Base-by-base conservation (phyloP, 2,113 vertebrate genomes). In the Cygnus atratus region DNA sequence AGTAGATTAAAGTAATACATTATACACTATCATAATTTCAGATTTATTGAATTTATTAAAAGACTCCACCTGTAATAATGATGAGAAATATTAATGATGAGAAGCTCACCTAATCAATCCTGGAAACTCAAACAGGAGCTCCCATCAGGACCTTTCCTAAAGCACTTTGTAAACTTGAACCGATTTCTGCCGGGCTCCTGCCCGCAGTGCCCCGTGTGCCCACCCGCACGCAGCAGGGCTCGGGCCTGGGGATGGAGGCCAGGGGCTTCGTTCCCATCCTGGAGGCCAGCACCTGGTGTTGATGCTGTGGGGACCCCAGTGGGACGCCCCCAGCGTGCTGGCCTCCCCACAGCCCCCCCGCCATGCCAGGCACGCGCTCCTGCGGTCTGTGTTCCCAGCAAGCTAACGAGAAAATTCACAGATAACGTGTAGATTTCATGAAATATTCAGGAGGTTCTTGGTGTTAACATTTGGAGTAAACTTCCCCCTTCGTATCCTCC, bases 391-490 rank as follows among this genome's bases (percentile, higher is more conserved):
- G 28, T 43, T 33, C 39, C 50, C 62, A 28, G 71, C 20, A 33
- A 55, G 57, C 25, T 55, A 41, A 20, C 22, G 44, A 87, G 63
- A 29, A 59, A 43, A 58, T 79, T 72, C 70, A 29, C 37, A 16
- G 33, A 8, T 31, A 37, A 3, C 1, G 18, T 6, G 10, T 12
- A 13, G 59, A 50, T 25, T 21, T 65, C 4, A 2, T 39, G 76
- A 50, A 62, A 16, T 11, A 11, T 2, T 1, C 3, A 37, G 43
- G 6, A 0, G 13, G 9, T 63, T n/a, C n/a, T 15, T 2, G 0
- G 9, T 1, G 2, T 5, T 14, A 26, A 14, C 46, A 24, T 19
- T 65, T 62, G 2, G 62, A 80, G 7, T 20, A 16, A 6, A 11
- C 29, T 48, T 41, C 4, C 15, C 28, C 74, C 63, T 7, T 1